A percentile compares a stretch with the other conserved stretches of the same genome.
Evolutionary conservation across 1,140 invertebrate genomes (phyloP).

Genomic region (Pseudomyrmex pallidus): DNA sequence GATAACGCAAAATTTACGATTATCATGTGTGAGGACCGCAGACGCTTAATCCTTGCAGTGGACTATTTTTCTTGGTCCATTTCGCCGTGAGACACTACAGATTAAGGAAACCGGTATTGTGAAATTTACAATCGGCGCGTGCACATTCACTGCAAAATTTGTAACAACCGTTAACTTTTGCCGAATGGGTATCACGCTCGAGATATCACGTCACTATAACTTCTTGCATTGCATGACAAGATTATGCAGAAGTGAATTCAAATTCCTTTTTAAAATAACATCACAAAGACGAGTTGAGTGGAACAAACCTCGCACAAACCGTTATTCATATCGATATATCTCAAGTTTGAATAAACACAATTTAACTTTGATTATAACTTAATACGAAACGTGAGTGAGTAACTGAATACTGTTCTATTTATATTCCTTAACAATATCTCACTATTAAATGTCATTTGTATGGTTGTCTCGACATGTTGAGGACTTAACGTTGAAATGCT

Average conservation of each 20-base stretch:
- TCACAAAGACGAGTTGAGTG: background rate
- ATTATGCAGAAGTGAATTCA: background rate
- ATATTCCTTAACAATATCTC: background rate
- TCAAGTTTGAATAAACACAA: conserved; percentile 28
- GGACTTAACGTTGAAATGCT: conserved; percentile 21
- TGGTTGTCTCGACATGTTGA: background rate
- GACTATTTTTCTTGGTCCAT: background rate
- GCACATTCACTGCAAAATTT: background rate
- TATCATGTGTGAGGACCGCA: conserved; percentile 5
- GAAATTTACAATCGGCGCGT: conserved; percentile 46
- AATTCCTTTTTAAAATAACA: background rate
- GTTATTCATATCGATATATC: background rate
- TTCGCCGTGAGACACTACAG: background rate
- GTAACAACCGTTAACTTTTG: background rate
- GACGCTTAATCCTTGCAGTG: conserved; percentile 9
- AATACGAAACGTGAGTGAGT: conserved; percentile 40
- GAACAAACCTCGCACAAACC: background rate
- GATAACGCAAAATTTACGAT: conserved; percentile 42
- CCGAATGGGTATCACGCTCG: background rate
- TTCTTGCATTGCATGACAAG: background rate
- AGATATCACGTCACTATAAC: background rate
- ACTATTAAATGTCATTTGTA: background rate
- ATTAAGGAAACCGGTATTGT: conserved; percentile 24
- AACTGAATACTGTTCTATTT: background rate
- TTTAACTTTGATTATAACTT: conserved; percentile 16